Conservation (phyloP, 2,113 vertebrate species). For the Choloepus hoffmanni region DNA sequence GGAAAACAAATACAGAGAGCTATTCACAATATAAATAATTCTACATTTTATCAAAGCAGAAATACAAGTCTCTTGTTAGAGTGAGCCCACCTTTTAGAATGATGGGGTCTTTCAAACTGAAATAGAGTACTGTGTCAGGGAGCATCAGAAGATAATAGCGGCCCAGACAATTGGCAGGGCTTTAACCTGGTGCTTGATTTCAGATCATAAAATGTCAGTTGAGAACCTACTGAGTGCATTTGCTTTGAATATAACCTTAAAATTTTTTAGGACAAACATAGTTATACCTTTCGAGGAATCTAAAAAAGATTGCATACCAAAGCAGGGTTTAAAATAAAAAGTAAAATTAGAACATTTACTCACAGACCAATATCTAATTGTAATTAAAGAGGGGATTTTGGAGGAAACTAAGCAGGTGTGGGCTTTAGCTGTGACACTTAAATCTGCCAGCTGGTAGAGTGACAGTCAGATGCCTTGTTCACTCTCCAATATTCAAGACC, state of each 20-base stretch:
- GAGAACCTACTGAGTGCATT: conserved; percentile 2
- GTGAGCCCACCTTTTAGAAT: not conserved
- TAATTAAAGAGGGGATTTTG: conserved; percentile 64
- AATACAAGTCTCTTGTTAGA: conserved; percentile 41
- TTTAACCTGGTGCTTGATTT: not conserved
- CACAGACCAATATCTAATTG: conserved; percentile 44
- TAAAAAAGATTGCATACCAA: conserved; percentile 17
- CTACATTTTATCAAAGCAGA: conserved; percentile 60
- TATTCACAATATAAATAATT: conserved; percentile 67
- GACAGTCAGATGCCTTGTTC: conserved; percentile 49
- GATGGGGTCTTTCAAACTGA: not conserved
- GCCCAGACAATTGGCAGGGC: not conserved
- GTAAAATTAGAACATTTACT: conserved; percentile 43
- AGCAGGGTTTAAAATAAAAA: conserved; percentile 63
- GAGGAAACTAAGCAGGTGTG: conserved; percentile 67
- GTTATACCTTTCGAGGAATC: conserved; percentile 38
- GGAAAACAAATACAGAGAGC: conserved; percentile 67
- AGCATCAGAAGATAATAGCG: not conserved
- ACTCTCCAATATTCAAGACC: conserved; percentile 4
- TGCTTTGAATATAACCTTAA: not conserved
- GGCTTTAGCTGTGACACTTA: conserved; percentile 44
- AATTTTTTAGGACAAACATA: not conserved
- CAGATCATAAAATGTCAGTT: not conserved
- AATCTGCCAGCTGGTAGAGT: conserved; percentile 59
- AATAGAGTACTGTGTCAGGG: not conserved